Base-by-base conservation (phyloP, 2,888 invertebrate species). In the Dascillus cervinus region DNA sequence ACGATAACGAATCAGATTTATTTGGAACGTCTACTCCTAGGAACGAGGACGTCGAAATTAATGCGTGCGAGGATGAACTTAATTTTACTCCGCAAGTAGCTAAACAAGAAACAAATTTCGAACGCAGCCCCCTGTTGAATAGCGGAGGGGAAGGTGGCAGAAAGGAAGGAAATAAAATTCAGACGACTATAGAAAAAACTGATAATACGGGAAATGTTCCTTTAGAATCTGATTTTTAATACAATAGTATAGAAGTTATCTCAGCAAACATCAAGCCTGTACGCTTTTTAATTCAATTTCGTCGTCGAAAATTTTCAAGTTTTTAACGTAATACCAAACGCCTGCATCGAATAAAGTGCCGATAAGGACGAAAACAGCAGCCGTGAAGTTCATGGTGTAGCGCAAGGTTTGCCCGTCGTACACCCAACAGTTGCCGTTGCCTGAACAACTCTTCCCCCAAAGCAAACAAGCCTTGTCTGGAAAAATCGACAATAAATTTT, bases 361-460 rank as follows among this genome's bases (percentile, higher is more conserved):
- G 37, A 81, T 65, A 8, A 70, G 56, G 5, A 79, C 73, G 46
- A 81, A 79, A 39, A 67, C 69, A 58, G 79, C 77, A 24, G 79
- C 76, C 6, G 75, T 77, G 42, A 77, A 71, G 58, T 80, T 80
- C 39, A 80, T 57, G 26, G 72, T 67, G 46, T 76, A 77, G 55
- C 79, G 69, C 43, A 82, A 63, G 3, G 71, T 67, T 49, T 72
- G 70, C 5, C 77, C 77, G 56, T 82, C 75, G 56, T 82, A 83
- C 5, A 82, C 63, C 82, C 82, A 82, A 52, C 83, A 82, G 51
- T 82, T 81, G 40, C 82, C 81, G 27, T 71, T 75, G 30, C 74
- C 75, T 1, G 74, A 69, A 50, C 82, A 82, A 3, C 78, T 79
- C 54, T 78, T 78, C 6, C 82, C 81, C 82, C 82, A 83, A 8